Percentiles rank a stretch among this genome's conserved stretches.
These are phyloP conservation scores for Apamea monoglypha DNA, from an alignment of 2,888 invertebrate species.

Conservation along the genomic window DNA sequence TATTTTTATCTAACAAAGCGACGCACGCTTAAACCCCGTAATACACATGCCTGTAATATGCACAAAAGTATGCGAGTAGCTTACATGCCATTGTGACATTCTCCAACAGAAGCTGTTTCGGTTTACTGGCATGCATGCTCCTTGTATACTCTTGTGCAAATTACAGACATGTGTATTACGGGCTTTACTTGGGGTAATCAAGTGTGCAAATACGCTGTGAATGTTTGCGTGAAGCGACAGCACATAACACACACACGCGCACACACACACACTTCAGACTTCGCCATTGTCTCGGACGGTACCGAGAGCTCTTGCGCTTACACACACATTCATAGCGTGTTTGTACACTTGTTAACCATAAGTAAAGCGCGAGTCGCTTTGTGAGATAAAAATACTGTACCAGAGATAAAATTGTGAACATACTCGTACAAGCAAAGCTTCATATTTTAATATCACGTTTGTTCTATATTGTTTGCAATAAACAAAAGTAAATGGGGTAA, in stretches of 20 bases:
- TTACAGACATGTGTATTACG: no score
- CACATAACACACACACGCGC: neutral
- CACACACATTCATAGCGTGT: neutral
- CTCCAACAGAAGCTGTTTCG: no score
- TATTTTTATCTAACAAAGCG: neutral
- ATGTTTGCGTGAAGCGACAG: neutral
- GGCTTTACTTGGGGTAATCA: neutral
- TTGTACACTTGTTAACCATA: neutral
- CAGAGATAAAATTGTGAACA: conserved; percentile 7
- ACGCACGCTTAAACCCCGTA: neutral
- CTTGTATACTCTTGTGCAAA: no score
- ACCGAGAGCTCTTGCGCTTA: neutral
- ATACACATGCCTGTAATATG: no score
- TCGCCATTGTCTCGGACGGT: neutral
- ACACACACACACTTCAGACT: no score
- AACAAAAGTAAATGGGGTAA: conserved; percentile 45
- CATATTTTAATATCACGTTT: conserved; percentile 10
- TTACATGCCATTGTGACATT: no score
- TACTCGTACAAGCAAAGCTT: conserved; percentile 1
- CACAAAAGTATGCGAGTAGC: no score
- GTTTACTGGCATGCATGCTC: no score
- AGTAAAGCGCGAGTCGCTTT: neutral
- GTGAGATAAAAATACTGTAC: neutral
- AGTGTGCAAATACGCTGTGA: neutral
- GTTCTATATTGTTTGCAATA: conserved; percentile 28